phyloP scores from a whole-genome alignment of 2,113 vertebrate genomes.

The Tychaedon coryphoeus region DNA sequence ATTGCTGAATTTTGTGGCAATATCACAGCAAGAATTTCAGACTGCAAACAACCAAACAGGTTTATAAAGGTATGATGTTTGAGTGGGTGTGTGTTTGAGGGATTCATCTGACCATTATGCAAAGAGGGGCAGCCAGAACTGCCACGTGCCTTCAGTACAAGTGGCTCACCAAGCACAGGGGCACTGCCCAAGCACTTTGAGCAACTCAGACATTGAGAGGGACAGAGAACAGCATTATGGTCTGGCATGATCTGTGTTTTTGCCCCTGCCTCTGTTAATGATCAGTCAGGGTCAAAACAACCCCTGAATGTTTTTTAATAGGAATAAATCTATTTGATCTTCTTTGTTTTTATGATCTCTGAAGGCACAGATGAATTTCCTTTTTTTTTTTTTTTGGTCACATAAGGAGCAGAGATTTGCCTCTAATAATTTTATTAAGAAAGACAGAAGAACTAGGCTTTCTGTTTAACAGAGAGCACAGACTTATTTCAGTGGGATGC shows the following conservation, averaged over 20 bases:
- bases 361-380: background rate
- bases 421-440: background rate
- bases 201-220: fast-evolving
- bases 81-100: background rate
- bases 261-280: background rate
- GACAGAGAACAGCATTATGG: fast-evolving
- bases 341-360: background rate
- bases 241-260: fast-evolving
- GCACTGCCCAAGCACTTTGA: fast-evolving
- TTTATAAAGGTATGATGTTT: background rate
- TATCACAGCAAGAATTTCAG: background rate
- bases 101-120: background rate
- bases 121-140: background rate
- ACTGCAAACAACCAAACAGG: fast-evolving
- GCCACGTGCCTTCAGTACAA: fast-evolving
- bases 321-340: background rate
- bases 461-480: background rate
- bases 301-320: background rate
- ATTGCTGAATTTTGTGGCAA: fast-evolving
- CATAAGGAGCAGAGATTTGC: background rate
- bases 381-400: background rate
- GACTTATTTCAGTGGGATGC: background rate
- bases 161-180: fast-evolving
- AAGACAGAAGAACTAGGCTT: background rate
- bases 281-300: background rate